These are phyloP conservation scores for Chrysogorgia sp. DNA, from an alignment of 92 coral and sea anemone species.

Conservation along the genomic window DNA sequence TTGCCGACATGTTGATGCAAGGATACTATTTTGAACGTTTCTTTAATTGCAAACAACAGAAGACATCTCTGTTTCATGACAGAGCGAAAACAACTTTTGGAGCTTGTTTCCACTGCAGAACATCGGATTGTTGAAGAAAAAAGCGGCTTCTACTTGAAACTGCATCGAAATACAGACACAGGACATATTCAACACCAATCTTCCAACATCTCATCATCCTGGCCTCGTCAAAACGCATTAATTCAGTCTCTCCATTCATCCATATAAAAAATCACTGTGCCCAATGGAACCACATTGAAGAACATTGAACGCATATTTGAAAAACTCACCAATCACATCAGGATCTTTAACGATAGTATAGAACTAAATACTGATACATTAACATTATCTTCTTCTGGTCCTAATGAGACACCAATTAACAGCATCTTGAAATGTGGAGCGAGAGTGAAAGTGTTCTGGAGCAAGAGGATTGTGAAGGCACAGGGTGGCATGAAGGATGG, in stretches of 20 bases:
- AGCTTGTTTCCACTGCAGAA: slow-evolving; percentile 38
- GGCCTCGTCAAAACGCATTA: too few species aligned
- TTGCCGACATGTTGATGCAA: slow-evolving; percentile 32
- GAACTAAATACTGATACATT: not conserved
- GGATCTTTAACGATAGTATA: not conserved
- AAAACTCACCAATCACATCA: slow-evolving; percentile 2
- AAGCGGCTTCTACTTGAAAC: slow-evolving; percentile 14
- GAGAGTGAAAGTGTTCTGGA: slow-evolving; percentile 47
- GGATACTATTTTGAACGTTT: slow-evolving; percentile 35
- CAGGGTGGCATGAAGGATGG: slow-evolving; percentile 51
- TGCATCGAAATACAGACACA: slow-evolving; percentile 24
- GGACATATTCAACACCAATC: slow-evolving; percentile 28
- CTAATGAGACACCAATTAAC: not conserved
- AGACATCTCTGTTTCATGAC: slow-evolving; percentile 30
- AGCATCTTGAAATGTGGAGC: slow-evolving; percentile 27
- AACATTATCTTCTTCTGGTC: not conserved
- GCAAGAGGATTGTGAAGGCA: slow-evolving; percentile 29
- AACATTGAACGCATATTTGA: slow-evolving; percentile 27
- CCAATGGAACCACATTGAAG: slow-evolving; percentile 7
- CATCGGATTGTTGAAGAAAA: slow-evolving; percentile 35
- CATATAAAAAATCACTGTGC: slow-evolving; percentile 16
- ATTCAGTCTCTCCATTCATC: slow-evolving; percentile 28
- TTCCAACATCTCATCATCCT: too few species aligned
- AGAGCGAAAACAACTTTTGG: slow-evolving; percentile 42
- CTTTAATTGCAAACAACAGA: slow-evolving; percentile 36